Conservation (phyloP, 2,113 vertebrate genomes). For the Mus spicilegus region DNA sequence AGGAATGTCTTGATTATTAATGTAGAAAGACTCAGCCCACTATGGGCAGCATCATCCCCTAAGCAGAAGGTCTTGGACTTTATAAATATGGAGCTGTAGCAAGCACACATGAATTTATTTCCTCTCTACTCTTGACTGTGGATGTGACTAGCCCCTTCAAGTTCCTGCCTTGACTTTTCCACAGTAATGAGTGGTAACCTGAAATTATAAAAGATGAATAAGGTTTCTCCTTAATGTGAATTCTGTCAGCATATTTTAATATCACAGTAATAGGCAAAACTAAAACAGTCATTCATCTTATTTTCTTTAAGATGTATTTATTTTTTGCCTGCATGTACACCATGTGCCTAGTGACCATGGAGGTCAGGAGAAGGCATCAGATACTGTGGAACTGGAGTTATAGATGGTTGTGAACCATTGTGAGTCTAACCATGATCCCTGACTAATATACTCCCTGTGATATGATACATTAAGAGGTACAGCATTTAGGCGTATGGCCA, state of each 20-base stretch:
- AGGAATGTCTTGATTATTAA: background rate
- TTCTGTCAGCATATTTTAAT: background rate
- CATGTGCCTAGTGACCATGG: background rate
- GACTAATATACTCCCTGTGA: background rate
- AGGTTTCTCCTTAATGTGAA: background rate
- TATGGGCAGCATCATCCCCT: background rate
- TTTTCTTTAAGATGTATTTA: background rate
- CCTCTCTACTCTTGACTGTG: background rate
- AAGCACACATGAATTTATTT: background rate
- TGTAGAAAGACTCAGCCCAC: background rate
- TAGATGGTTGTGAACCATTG: too few species aligned
- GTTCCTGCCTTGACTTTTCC: background rate
- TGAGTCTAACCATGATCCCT: background rate
- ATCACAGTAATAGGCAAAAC: background rate
- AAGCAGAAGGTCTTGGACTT: background rate
- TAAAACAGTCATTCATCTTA: background rate
- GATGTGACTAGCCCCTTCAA: background rate
- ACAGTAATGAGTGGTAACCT: background rate
- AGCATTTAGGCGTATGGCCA: background rate
- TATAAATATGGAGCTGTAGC: background rate
- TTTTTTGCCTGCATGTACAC: background rate
- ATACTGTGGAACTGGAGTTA: background rate
- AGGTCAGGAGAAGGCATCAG: background rate
- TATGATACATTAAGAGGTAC: background rate
- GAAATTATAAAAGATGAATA: background rate